Evolutionary conservation across 2,888 invertebrate species (phyloP).

Genomic region (Hermaeophaga mercurialis): DNA sequence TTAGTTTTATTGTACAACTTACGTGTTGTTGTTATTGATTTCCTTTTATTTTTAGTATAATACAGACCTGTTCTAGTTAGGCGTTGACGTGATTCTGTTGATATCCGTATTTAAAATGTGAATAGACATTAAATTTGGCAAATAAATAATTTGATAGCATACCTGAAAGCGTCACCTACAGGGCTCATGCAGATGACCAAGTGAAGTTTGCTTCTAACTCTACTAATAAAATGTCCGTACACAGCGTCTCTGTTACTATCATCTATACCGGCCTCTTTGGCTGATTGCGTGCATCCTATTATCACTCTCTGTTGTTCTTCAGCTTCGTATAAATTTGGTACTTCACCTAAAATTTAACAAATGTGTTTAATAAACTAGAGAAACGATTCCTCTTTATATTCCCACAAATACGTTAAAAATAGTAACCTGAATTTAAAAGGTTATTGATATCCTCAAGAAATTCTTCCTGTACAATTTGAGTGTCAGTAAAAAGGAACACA

Average conservation of each 20-base stretch:
- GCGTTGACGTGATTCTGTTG: neutral
- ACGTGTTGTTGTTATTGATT: neutral
- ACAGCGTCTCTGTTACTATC: constrained; percentile 77
- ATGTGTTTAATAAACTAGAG: neutral
- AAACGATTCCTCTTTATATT: neutral
- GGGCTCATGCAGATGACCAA: constrained; percentile 91
- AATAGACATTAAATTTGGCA: too few species aligned
- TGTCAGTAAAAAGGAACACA: constrained; percentile 87
- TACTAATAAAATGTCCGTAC: constrained; percentile 83
- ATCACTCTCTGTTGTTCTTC: constrained; percentile 86
- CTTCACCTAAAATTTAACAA: constrained; percentile 71
- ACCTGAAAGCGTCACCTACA: constrained; percentile 85
- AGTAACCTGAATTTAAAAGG: constrained; percentile 82
- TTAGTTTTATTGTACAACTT: neutral
- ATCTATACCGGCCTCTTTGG: constrained; percentile 70
- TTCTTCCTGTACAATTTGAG: constrained; percentile 88
- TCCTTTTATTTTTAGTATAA: neutral
- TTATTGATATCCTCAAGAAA: constrained; percentile 93
- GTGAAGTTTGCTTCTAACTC: constrained; percentile 82
- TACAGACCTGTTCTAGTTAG: too few species aligned
- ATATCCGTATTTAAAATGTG: neutral
- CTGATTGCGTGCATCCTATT: constrained; percentile 65
- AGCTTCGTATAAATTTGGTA: constrained; percentile 87
- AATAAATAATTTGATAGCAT: too few species aligned
- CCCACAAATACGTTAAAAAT: too few species aligned